Conservation (phyloP, 2,113 vertebrate species). For the Heptranchias perlo region DNA sequence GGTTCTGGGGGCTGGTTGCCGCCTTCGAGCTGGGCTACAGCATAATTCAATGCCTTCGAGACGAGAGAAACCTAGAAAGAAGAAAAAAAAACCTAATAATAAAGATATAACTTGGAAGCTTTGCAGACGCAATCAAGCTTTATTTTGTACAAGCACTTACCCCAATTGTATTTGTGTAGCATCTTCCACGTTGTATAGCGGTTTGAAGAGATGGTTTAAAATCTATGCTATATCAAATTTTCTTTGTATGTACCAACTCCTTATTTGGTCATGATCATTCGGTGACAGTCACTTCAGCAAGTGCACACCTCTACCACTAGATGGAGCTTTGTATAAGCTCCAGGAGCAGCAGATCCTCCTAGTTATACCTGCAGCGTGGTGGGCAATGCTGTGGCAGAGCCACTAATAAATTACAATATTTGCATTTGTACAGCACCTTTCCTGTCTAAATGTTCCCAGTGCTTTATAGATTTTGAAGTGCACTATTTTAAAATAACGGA, state of each 20-base stretch:
- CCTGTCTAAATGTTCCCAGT: not conserved
- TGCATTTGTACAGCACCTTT: not conserved
- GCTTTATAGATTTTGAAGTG: not conserved
- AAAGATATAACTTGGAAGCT: not conserved
- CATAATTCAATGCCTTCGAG: not conserved
- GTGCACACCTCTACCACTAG: not conserved
- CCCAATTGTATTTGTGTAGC: too few relatives aligned
- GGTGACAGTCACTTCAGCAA: not conserved
- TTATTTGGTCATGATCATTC: not conserved
- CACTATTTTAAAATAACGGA: too few relatives aligned
- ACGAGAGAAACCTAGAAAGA: not conserved
- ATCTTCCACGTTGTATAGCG: not conserved
- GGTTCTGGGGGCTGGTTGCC: too few relatives aligned
- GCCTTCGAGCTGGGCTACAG: too few relatives aligned
- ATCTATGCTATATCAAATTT: too few relatives aligned
- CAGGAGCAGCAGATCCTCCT: not conserved
- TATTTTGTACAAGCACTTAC: too few relatives aligned
- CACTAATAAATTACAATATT: not conserved
- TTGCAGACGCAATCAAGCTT: not conserved
- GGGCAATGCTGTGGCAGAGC: not conserved
- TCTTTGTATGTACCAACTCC: not conserved
- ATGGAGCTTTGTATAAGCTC: not conserved
- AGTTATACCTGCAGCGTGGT: not conserved
- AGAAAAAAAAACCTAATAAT: not conserved
- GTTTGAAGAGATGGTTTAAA: not conserved